These are phyloP conservation scores for Pogona vitticeps DNA, from an alignment of 2,113 vertebrate genomes.

Conservation along the genomic window DNA sequence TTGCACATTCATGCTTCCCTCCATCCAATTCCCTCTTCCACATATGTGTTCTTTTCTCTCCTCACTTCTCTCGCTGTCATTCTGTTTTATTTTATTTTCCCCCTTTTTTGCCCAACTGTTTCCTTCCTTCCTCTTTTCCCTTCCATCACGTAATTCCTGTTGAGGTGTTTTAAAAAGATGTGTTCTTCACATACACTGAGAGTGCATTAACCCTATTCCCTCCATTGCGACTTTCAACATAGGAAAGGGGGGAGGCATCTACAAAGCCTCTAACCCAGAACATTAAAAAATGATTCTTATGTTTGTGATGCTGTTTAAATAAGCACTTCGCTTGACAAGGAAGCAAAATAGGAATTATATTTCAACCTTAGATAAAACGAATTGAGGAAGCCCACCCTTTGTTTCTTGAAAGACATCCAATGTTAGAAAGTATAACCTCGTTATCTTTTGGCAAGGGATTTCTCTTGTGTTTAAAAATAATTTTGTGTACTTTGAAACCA, in stretches of 20 bases:
- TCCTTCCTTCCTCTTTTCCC: not conserved
- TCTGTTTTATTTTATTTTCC: no score
- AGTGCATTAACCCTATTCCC: no score
- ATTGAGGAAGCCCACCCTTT: not conserved
- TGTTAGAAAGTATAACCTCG: not conserved
- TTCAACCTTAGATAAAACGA: not conserved
- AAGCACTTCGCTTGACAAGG: no score
- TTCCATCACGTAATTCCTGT: not conserved
- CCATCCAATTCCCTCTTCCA: no score
- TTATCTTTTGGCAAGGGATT: not conserved
- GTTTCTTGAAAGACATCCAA: not conserved
- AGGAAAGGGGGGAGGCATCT: no score
- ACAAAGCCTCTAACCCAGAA: no score
- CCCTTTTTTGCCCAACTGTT: no score
- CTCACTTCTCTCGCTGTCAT: not conserved
- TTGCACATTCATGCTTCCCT: no score
- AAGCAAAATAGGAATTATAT: not conserved
- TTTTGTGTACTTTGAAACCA: not conserved
- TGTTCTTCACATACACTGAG: no score
- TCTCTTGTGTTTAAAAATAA: not conserved
- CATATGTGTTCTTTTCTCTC: not conserved
- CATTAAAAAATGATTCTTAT: not conserved
- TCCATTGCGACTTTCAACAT: no score
- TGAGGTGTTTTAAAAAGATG: no score
- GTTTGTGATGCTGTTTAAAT: not conserved